Evolutionary conservation across 1,140 invertebrate genomes (phyloP), one percentile per base, ranked within the genome.

Genomic region (Drosophila watanabei): DNA sequence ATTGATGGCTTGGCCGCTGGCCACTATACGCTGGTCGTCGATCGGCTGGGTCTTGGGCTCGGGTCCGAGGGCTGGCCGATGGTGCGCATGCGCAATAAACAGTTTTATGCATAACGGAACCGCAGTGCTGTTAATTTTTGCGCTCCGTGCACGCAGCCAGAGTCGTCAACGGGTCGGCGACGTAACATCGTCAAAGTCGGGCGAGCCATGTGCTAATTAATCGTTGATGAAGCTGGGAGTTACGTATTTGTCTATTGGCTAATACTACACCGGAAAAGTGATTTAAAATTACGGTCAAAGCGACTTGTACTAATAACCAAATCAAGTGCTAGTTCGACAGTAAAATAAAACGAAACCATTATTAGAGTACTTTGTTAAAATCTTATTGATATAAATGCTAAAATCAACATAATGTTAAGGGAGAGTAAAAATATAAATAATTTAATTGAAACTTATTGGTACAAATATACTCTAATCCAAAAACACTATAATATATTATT

Each of bases 41-140:
- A 69, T 63, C 20, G 65, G 46, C 24, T 54, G 37, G 62, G 60
- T 18, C 39, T 56, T 56, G 28, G 64, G 39, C 30, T 33, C 20
- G 48, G 58, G 32, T 20, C 32, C 24, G 69, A 59, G 56, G 70
- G 54, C 33, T 45, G 46, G 49, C 35, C 45, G 45, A 56, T 20
- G 72, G 61, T 73, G 71, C 79, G 82, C 82, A 86, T 90, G 86
- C 86, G 86, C 86, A 90, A 90, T 86, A 90, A 90, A 80, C 82
- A 77, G 76, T 90, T 90, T 80, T 86, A 78, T 90, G 82, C 86
- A 86, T 90, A 90, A 86, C 87, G 86, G 82, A 59, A 80, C 41
- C 52, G 66, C 60, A 80, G 58, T 75, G 79, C 71, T 80, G 79
- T 80, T 80, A 80, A 80, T 80, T 80, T 80, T 51, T 63, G 63